Percentiles rank a stretch among this genome's conserved stretches.
phyloP scores from a whole-genome alignment of 2,113 vertebrate species.

The Nerophis ophidion region DNA sequence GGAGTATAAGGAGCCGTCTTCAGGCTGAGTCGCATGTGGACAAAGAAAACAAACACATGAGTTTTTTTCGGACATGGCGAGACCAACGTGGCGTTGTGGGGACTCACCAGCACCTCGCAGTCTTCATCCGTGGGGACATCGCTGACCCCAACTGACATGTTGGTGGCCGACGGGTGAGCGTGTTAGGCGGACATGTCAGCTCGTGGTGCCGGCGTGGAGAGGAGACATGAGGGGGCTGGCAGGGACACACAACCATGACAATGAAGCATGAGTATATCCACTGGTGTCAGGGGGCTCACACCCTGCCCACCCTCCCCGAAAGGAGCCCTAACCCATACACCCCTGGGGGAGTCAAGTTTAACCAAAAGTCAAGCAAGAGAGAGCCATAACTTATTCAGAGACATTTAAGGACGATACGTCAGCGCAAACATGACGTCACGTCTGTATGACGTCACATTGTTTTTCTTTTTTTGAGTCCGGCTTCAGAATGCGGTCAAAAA shows the following conservation, averaged over 20 bases:
- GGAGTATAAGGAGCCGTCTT: neutral
- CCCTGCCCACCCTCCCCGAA: too few relatives aligned
- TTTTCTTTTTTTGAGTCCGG: neutral
- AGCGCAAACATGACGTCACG: constrained; percentile 4
- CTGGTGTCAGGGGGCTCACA: too few relatives aligned
- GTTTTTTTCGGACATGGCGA: too few relatives aligned
- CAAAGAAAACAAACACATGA: neutral
- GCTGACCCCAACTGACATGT: constrained; percentile 59
- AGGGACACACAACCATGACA: neutral
- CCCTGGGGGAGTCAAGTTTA: too few relatives aligned
- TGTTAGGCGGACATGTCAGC: constrained; percentile 8
- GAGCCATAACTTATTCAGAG: too few relatives aligned
- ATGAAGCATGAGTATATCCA: neutral
- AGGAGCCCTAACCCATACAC: too few relatives aligned
- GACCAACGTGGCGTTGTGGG: too few relatives aligned
- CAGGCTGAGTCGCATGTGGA: neutral
- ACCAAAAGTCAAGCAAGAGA: too few relatives aligned
- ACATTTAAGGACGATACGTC: neutral
- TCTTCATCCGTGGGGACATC: constrained; percentile 68
- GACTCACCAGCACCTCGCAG: constrained; percentile 66
- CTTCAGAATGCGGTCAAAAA: neutral
- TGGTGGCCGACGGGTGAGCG: constrained; percentile 8
- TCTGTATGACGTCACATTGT: constrained; percentile 1
- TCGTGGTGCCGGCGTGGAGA: neutral
- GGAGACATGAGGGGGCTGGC: constrained; percentile 6